A percentile compares a stretch with the other conserved stretches of the same genome.
These are phyloP conservation scores for Agonopterix arenella DNA, from an alignment of 2,888 invertebrate species.

Conservation along the genomic window DNA sequence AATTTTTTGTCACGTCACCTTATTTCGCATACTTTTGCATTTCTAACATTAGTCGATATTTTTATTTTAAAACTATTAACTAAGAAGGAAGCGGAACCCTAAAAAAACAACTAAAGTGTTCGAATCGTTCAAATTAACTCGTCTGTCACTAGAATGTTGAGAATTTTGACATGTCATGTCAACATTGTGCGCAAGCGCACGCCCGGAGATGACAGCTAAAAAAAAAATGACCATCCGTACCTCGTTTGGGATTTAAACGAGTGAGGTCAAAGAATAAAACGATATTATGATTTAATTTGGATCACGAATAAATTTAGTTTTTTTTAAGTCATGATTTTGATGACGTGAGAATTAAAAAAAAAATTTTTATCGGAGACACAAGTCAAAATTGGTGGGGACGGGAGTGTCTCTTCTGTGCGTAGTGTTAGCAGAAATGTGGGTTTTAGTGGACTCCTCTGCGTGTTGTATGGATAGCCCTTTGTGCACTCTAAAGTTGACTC, in stretches of 20 bases:
- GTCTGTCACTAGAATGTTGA: conserved; percentile 53
- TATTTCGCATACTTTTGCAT: background rate
- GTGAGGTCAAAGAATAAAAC: conserved; percentile 15
- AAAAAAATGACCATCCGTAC: conserved; percentile 23
- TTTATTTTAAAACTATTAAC: background rate
- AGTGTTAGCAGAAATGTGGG: too few species aligned
- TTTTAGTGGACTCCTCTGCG: too few species aligned
- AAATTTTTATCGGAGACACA: too few species aligned
- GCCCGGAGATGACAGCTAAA: conserved; percentile 38
- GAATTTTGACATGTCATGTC: conserved; percentile 60
- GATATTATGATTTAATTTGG: conserved; percentile 42
- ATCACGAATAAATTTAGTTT: conserved; percentile 27
- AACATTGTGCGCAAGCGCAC: conserved; percentile 33
- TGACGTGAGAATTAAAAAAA: background rate
- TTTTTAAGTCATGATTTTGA: background rate
- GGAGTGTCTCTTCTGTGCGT: too few species aligned
- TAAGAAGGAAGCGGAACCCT: conserved; percentile 15
- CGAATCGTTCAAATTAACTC: conserved; percentile 58
- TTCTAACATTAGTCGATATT: background rate
- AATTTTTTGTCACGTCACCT: too few species aligned
- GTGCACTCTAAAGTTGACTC: too few species aligned
- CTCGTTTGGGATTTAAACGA: conserved; percentile 19
- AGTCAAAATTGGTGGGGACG: too few species aligned
- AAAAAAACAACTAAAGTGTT: conserved; percentile 30
- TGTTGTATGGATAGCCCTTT: too few species aligned